Evolutionary conservation across 2,797 vertebrate genomes (phyloP).

Genomic region (Ctenopoma multispine): DNA sequence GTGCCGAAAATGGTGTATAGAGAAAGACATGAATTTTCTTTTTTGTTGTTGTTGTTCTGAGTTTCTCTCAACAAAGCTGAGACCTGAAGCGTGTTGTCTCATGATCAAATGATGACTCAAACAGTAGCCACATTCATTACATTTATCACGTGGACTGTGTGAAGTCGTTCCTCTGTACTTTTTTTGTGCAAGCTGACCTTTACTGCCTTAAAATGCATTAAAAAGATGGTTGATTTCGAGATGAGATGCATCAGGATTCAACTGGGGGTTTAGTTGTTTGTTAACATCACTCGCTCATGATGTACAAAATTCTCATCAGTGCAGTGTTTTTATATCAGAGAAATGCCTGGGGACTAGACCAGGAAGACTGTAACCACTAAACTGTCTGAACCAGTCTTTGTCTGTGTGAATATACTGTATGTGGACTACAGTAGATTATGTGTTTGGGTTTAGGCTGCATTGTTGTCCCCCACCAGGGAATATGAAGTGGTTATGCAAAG

Average conservation of each 20-base stretch:
- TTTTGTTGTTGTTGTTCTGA: neutral
- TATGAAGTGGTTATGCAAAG: slow-evolving; percentile 51
- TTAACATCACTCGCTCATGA: neutral
- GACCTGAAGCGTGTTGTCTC: neutral
- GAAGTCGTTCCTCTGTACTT: too few species aligned
- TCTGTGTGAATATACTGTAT: slow-evolving; percentile 51
- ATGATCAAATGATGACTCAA: neutral
- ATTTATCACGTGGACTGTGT: neutral
- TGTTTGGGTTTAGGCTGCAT: slow-evolving; percentile 62
- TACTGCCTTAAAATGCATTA: too few species aligned
- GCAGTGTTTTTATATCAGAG: slow-evolving; percentile 35
- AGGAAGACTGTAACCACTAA: slow-evolving; percentile 40
- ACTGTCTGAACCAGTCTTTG: slow-evolving; percentile 28
- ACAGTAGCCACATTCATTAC: slow-evolving; percentile 1
- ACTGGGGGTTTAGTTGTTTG: neutral
- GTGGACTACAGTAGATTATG: slow-evolving; percentile 54
- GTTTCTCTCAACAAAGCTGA: neutral
- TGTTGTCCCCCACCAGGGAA: slow-evolving; percentile 61
- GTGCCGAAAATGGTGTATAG: neutral
- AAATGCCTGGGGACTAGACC: slow-evolving; percentile 32
- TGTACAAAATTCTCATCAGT: slow-evolving; percentile 13
- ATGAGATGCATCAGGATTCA: too few species aligned
- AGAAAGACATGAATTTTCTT: neutral
- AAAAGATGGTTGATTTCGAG: too few species aligned
- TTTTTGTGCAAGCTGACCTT: too few species aligned